Conservation (phyloP, 2,888 invertebrate species). For the Plebejus argus region DNA sequence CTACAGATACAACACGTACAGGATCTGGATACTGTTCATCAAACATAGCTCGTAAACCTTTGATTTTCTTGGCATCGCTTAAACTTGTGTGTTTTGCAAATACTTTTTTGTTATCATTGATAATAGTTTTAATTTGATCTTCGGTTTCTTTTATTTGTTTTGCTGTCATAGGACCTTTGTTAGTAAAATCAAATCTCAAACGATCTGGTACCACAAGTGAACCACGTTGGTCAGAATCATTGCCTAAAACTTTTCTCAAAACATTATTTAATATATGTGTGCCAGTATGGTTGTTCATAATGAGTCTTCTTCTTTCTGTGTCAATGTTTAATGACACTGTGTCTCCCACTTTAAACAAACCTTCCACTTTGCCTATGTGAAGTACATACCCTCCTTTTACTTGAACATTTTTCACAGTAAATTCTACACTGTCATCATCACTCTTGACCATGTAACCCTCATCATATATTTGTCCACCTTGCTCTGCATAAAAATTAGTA, state of each 20-base stretch:
- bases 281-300: conserved; percentile 99
- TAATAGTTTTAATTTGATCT: conserved; percentile 87
- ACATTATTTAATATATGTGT: conserved; percentile 98
- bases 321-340: conserved; percentile 90
- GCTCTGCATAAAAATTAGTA: conserved; percentile 99
- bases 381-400: conserved; percentile 97
- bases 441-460: conserved; percentile 94
- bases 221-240: conserved; percentile 96
- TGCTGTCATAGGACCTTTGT: conserved; percentile 94
- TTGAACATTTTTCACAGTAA: conserved; percentile 95
- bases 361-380: conserved; percentile 95
- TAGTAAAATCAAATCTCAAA: conserved; percentile 98
- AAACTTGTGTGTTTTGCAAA: conserved; percentile 93
- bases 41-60: conserved; percentile 97
- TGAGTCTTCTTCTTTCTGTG: conserved; percentile 88
- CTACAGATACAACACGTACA: conserved; percentile 95
- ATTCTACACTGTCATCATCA: conserved; percentile 92
- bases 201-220: conserved; percentile 98
- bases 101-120: conserved; percentile 88
- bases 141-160: conserved; percentile 94
- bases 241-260: conserved; percentile 92
- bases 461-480: conserved; percentile 99
- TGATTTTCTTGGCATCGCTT: conserved; percentile 92
- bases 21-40: conserved; percentile 99
- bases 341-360: conserved; percentile 91